Evolutionary conservation across 2,113 vertebrate species (phyloP), one percentile per base, ranked within the genome.

Genomic region (Elephas maximus): DNA sequence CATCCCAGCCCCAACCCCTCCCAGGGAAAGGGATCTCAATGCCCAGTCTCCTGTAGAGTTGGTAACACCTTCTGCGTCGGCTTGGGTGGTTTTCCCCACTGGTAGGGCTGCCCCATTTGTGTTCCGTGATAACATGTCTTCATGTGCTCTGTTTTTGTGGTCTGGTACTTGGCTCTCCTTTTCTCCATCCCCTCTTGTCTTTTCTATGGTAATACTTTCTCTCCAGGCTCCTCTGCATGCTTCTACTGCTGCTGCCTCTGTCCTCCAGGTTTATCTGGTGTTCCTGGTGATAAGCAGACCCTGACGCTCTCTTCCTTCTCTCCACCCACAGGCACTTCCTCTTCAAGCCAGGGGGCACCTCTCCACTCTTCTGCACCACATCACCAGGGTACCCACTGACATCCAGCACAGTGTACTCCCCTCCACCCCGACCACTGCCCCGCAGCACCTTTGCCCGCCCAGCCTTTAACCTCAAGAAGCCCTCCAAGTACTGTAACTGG

Each of bases 401-500:
- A 8, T 99, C 99, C 98, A 99, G 99, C 99, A 99, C 99, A 60
- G 99, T 99, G 97, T 99, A 99, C 98, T 99, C 99, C 0, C 99
- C 99, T 45, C 99, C 99, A 2, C 99, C 99, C 14, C 99, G 99
- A 23, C 99, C 99, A 85, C 99, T 99, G 97, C 99, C 99, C 57
- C 99, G 99, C 82, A 99, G 99, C 99, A 99, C 99, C 95, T 99
- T 98, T 0, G 99, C 99, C 93, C 99, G 99, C 74, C 99, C 99
- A 5, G 99, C 99, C 98, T 99, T 99, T 99, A 99, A 99, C 98
- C 99, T 99, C 99, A 99, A 99, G 99, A 99, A 99, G 97, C 99
- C 99, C 96, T 99, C 99, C 92, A 99, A 99, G 98, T 99, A 99
- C 99, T 99, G 99, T 99, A 99, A 99, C 98, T 99, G 99, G 99